Conservation (phyloP, 2,888 invertebrate species). For the Tubulanus polymorphus region DNA sequence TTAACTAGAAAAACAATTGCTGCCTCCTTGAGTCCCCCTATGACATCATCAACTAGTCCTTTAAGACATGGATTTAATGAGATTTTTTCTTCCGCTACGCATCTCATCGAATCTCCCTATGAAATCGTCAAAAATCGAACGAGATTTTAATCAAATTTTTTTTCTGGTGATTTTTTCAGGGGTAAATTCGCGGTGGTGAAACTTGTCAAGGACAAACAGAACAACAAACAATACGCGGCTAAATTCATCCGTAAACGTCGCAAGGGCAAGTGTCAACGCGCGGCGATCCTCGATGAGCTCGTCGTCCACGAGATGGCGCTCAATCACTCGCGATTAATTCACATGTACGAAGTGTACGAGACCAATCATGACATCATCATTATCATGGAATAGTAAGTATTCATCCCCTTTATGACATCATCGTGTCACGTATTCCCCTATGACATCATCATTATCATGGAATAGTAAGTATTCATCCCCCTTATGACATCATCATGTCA, state of each 20-base stretch:
- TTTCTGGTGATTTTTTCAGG: conserved; percentile 61
- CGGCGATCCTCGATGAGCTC: conserved; percentile 90
- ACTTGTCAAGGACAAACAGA: conserved; percentile 80
- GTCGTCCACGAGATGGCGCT: conserved; percentile 84
- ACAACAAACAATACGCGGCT: conserved; percentile 88
- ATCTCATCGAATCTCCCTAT: no score
- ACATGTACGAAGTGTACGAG: conserved; percentile 83
- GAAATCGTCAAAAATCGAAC: no score
- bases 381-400: conserved; percentile 80
- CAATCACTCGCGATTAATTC: conserved; percentile 74
- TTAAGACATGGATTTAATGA: no score
- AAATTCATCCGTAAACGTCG: conserved; percentile 86
- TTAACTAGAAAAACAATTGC: no score
- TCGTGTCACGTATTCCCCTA: no score
- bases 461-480: conserved; percentile 75
- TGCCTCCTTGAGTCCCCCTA: no score
- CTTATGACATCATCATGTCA: no score
- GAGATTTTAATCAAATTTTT: no score
- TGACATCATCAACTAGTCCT: no score
- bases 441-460: no score
- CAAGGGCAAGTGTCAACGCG: conserved; percentile 67
- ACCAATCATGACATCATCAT: conserved; percentile 69
- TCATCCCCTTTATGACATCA: background rate
- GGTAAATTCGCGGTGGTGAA: conserved; percentile 96
- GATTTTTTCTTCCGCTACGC: no score